Evolutionary conservation across 2,888 invertebrate species (phyloP), one percentile per base, ranked within the genome.

Genomic region (Tetragnatha montana): DNA sequence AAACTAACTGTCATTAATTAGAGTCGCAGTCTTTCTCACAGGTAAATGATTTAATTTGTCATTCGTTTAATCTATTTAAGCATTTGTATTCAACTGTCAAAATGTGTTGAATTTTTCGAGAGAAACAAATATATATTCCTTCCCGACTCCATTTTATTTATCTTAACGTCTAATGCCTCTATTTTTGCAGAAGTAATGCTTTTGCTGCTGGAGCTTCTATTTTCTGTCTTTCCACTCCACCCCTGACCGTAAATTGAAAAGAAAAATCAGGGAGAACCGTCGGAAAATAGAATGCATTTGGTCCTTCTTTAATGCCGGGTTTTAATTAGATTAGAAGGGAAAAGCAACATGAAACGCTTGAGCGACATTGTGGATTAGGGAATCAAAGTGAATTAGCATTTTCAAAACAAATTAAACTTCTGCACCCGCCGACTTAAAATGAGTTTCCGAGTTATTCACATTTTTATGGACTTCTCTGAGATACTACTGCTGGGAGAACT

Each of bases 241-340:
- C 12, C 19, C 22, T 69, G 83, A 76, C 83, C 75, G 83, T 68
- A 84, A 84, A 76, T 84, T 47, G 68, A 76, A 84, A 74, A 17
- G 14, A 81, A 68, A 75, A 73, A 19, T 73, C 73, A 8, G 19
- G 19, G 12, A 14, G 73, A 12, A 2, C 71, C n/a, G 21, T n/a
- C n/a, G 74, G 21, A 22, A 74, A 82, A 82, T 74, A 74, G 82
- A 82, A 82, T 74, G 73, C 73, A 82, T 82, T 51, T 50, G 8
- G 8, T 8, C n/a, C 17, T n/a, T 74, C 51, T 35, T 81, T 47
- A 73, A 51, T 82, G 50, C 10, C 50, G 60, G 60, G 22, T 82
- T 82, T 82, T 82, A 82, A 82, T 82, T 82, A 82, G 82, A 82
- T 82, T 82, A 71, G 51, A 76, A 76, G 17, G 17, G 70, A n/a